Conservation (phyloP, 2,888 invertebrate species). For the Melanostoma scalare region DNA sequence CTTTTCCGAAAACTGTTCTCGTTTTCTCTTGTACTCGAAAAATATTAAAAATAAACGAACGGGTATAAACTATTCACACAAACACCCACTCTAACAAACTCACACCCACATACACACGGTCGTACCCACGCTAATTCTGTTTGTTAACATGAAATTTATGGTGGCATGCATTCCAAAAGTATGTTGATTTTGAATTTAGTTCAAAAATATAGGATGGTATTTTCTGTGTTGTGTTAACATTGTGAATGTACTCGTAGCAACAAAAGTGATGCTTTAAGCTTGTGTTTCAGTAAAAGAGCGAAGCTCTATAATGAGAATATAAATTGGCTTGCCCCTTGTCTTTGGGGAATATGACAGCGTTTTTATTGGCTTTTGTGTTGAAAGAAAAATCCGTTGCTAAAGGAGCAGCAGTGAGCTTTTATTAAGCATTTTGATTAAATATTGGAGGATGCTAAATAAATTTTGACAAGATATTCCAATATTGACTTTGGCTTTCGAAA, state of each 20-base stretch:
- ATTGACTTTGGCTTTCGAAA: no score
- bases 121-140: slow-evolving; percentile 46
- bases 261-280: slow-evolving; percentile 24
- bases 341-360: not conserved
- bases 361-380: not conserved
- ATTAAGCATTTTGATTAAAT: no score
- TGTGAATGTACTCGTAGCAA: not conserved
- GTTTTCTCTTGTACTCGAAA: slow-evolving; percentile 46
- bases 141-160: slow-evolving; percentile 70
- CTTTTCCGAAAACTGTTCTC: slow-evolving; percentile 24
- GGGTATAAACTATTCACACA: slow-evolving; percentile 10
- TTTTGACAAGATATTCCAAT: no score
- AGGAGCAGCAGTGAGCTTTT: no score
- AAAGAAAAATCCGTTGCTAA: no score
- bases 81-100: slow-evolving; percentile 1
- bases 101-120: not conserved
- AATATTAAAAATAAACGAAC: slow-evolving; percentile 36
- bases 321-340: slow-evolving; percentile 17
- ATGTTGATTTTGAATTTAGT: slow-evolving; percentile 72
- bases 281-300: slow-evolving; percentile 22
- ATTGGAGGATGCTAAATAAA: no score
- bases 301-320: slow-evolving; percentile 15
- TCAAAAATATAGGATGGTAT: slow-evolving; percentile 36
- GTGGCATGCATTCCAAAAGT: slow-evolving; percentile 63
- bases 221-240: not conserved